phyloP scores from a whole-genome alignment of 2,797 vertebrate genomes.

The Cynodonichthys magdalenae region DNA sequence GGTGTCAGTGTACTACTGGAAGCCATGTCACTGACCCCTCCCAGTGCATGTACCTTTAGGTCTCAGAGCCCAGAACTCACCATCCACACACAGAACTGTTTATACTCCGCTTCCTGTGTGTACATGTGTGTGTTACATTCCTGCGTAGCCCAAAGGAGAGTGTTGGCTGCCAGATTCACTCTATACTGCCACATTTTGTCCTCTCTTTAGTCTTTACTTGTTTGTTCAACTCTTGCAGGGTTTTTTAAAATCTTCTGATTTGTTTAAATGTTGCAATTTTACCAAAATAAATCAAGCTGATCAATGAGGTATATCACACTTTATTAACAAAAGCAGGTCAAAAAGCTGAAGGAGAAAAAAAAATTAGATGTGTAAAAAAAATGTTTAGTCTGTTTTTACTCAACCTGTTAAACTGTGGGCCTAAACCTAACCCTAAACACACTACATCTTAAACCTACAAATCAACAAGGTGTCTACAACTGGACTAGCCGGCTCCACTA shows the following conservation, averaged over 20 bases:
- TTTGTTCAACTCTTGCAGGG: background rate
- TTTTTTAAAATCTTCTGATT: background rate
- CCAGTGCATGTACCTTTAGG: conserved; percentile 20
- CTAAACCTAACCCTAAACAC: too few species aligned
- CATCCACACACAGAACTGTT: conserved; percentile 48
- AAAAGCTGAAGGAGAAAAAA: too few species aligned
- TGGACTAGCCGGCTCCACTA: too few species aligned
- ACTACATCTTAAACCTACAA: too few species aligned
- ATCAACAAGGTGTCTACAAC: too few species aligned
- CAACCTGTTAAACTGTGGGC: too few species aligned
- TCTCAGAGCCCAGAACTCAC: conserved; percentile 28
- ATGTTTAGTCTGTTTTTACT: too few species aligned
- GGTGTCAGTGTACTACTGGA: conserved; percentile 19
- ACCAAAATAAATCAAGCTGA: too few species aligned
- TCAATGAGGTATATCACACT: too few species aligned
- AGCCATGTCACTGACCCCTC: background rate
- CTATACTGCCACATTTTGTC: conserved; percentile 66
- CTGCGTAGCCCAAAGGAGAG: conserved; percentile 59
- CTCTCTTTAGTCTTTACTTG: conserved; percentile 23
- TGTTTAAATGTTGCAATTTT: too few species aligned
- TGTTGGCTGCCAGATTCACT: conserved; percentile 54
- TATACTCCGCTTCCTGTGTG: conserved; percentile 65
- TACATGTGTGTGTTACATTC: conserved; percentile 62
- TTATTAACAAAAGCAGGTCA: too few species aligned
- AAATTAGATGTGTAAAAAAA: too few species aligned